phyloP scores from a whole-genome alignment of 2,113 vertebrate species.

The Halichoeres trimaculatus region DNA sequence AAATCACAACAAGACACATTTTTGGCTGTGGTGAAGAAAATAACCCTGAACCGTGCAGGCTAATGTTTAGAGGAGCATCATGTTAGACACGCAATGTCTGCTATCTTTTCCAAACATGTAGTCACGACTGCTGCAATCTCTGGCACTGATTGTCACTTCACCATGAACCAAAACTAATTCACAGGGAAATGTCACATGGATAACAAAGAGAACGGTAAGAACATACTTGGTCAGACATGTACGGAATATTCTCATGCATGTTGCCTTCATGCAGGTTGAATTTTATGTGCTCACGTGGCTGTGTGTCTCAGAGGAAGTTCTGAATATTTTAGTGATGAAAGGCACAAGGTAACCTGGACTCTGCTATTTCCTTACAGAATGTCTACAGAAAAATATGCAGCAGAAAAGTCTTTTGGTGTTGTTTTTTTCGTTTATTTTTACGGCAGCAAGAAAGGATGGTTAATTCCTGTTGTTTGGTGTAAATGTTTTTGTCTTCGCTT shows the following conservation, averaged over 20 bases:
- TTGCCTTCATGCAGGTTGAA: slow-evolving; percentile 74
- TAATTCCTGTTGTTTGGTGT: slow-evolving; percentile 33
- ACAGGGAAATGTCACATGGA: slow-evolving; percentile 77
- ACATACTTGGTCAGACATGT: slow-evolving; percentile 6
- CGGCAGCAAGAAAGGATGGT: not conserved
- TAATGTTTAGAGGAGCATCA: slow-evolving; percentile 23
- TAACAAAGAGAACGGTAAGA: slow-evolving; percentile 47
- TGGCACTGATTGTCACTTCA: slow-evolving; percentile 64
- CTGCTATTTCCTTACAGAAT: slow-evolving; percentile 4
- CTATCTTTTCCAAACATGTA: slow-evolving; percentile 50
- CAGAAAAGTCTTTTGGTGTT: slow-evolving; percentile 3
- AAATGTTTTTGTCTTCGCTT: slow-evolving; percentile 50
- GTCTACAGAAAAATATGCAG: slow-evolving; percentile 33
- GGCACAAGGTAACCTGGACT: slow-evolving; percentile 52
- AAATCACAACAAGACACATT: slow-evolving; percentile 9
- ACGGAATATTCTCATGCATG: slow-evolving; percentile 21
- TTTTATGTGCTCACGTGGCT: slow-evolving; percentile 73
- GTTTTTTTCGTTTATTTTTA: slow-evolving; percentile 5
- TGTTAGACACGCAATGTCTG: slow-evolving; percentile 27
- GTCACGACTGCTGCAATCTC: slow-evolving; percentile 54
- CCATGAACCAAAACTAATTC: slow-evolving; percentile 60
- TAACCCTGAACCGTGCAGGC: not conserved
- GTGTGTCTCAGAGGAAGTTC: slow-evolving; percentile 64
- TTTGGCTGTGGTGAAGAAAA: slow-evolving; percentile 18
- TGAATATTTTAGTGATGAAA: slow-evolving; percentile 74